Conservation (phyloP, 2,888 invertebrate genomes). For the Idaea dimidiata region DNA sequence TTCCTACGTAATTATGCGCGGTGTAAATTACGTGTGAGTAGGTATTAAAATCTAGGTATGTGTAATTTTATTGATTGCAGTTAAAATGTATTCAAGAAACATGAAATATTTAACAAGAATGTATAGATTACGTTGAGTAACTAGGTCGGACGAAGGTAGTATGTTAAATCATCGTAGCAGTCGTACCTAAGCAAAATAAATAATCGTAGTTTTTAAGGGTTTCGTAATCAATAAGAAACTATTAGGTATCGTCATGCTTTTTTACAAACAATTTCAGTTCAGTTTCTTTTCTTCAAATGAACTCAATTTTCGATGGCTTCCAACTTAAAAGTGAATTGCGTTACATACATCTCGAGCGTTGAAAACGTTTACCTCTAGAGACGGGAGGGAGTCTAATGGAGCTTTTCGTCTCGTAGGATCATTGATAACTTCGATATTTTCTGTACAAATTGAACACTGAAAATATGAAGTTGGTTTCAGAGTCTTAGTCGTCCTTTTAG, state of each 20-base stretch:
- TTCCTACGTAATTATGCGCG: not conserved
- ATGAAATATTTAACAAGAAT: not conserved
- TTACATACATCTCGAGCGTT: not conserved
- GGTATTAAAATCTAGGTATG: not conserved
- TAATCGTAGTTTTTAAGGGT: not conserved
- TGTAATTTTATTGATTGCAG: not conserved
- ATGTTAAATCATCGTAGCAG: too few relatives aligned
- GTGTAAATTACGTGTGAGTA: not conserved
- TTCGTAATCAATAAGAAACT: too few relatives aligned
- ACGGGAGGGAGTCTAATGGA: not conserved
- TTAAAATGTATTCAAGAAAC: not conserved
- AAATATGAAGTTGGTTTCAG: not conserved
- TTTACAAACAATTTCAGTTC: not conserved
- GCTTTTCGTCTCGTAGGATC: not conserved
- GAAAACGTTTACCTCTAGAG: not conserved
- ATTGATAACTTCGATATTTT: not conserved
- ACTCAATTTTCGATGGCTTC: not conserved
- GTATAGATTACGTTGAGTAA: not conserved
- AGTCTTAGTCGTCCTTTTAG: not conserved
- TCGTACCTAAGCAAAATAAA: too few relatives aligned
- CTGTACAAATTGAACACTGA: not conserved
- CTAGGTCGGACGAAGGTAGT: not conserved
- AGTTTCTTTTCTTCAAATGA: not conserved
- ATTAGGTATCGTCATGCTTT: too few relatives aligned
- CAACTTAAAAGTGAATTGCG: not conserved